Base-by-base conservation (phyloP, 2,888 invertebrate genomes). In the Erebia epiphron region DNA sequence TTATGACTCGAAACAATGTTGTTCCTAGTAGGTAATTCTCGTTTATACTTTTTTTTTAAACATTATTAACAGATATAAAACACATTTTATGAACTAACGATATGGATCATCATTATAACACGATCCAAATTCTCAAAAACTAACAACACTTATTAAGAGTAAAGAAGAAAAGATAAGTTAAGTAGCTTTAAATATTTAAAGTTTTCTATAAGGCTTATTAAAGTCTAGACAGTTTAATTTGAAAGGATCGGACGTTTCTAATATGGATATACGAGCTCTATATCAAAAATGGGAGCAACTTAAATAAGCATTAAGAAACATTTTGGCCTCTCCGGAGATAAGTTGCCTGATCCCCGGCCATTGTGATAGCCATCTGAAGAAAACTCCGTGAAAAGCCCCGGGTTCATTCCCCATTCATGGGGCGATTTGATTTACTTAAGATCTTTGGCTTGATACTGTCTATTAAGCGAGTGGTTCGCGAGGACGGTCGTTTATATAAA, bases 371-470 rank as follows among this genome's bases (percentile, higher is more conserved):
- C 89, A 91, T 91, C 92, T 86, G 87, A 80, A 81, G 86, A 86
- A 89, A 87, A 90, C 83, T 87, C 88, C 79, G 84, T 88, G 90
- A 90, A 92, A 91, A 89, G 88, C 89, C 86, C 86, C 80, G 84
- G 86, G 84, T 88, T 90, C 91, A 88, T 91, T 89, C 91, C 78
- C 91, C 86, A 92, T 93, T 93, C 92, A 92, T 89, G 88, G 91
- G 88, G 90, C 84, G 91, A 92, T 93, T 93, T 93, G 93, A 93
- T 93, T 93, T 93, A 93, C 93, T 92, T 92, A 92, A 93, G 92
- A 91, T 92, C 91, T 84, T 84, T 79, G 84, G 79, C 82, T 82
- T 87, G 91, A 92, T 92, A 92, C 90, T 85, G 87, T 90, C 89
- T 91, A 89, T 92, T 91, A 91, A 91, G 86, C 84, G 89, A 90